Percentiles rank a stretch among this genome's conserved stretches.
phyloP scores from a whole-genome alignment of 2,113 vertebrate genomes.

The Cryptoleucopteryx plumbea region DNA sequence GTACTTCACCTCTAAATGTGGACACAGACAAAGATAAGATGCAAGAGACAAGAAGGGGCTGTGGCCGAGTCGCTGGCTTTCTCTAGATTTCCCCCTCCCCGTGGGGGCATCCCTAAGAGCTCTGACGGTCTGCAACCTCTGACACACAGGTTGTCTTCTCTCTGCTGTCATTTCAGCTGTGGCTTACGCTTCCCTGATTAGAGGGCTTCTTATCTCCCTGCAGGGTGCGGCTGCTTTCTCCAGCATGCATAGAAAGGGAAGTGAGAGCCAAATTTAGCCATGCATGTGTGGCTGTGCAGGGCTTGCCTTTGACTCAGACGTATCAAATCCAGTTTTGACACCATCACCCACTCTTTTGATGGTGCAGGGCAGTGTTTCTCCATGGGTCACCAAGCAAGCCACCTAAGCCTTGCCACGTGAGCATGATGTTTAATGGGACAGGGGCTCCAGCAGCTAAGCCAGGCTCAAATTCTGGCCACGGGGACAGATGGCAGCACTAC shows the following conservation, averaged over 20 bases:
- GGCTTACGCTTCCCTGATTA: background rate
- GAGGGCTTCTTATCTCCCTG: background rate
- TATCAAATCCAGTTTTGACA: background rate
- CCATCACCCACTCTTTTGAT: background rate
- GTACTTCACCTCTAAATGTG: background rate
- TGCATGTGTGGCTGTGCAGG: background rate
- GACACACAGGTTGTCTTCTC: background rate
- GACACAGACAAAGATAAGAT: background rate
- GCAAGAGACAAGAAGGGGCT: fast-evolving
- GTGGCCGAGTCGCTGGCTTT: fast-evolving
- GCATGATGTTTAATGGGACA: background rate
- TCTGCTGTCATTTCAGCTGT: background rate
- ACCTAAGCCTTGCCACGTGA: background rate
- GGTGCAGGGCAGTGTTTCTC: background rate
- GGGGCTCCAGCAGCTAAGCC: background rate
- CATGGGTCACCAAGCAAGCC: background rate
- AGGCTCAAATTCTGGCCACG: fast-evolving
- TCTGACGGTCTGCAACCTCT: background rate
- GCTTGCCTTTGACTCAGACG: background rate
- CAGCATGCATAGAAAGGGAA: background rate
- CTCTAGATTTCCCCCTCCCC: background rate
- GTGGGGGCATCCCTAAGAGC: background rate
- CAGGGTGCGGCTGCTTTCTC: background rate
- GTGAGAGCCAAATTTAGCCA: fast-evolving
- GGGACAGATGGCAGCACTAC: background rate